phyloP scores from a whole-genome alignment of 2,113 vertebrate species.

The Uria lomvia region DNA sequence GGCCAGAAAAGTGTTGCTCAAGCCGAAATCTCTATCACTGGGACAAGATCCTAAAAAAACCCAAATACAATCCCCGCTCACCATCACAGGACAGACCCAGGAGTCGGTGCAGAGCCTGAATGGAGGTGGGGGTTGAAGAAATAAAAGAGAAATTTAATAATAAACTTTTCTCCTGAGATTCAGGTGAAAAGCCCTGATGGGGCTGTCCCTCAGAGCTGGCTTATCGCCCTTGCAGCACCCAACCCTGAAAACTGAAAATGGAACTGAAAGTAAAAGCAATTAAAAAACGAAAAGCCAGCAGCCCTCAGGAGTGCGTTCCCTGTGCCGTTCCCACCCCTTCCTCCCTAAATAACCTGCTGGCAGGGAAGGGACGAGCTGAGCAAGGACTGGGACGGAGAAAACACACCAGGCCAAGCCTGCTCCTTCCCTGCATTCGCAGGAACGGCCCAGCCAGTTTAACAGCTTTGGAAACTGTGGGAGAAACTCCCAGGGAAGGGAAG shows the following conservation, averaged over 20 bases:
- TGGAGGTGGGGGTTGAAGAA: neutral
- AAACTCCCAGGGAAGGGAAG: neutral
- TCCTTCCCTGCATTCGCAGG: neutral
- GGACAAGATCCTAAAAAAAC: neutral
- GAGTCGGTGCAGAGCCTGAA: neutral
- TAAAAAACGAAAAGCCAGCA: neutral
- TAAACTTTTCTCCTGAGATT: neutral
- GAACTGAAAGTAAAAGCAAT: neutral
- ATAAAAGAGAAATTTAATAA: neutral
- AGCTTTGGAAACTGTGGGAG: neutral
- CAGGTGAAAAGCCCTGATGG: neutral
- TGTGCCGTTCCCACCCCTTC: neutral
- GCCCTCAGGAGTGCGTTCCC: neutral
- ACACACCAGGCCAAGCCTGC: neutral
- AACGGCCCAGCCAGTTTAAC: neutral
- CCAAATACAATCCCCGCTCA: fast-evolving
- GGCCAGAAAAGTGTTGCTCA: neutral
- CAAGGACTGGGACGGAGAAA: neutral
- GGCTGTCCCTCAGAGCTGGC: neutral
- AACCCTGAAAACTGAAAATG: neutral
- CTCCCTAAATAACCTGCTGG: neutral
- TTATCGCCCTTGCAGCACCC: fast-evolving
- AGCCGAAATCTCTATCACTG: fast-evolving
- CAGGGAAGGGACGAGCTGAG: neutral
- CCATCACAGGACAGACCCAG: neutral